Conservation (phyloP, 2,113 vertebrate species). For the Pteropus alecto region DNA sequence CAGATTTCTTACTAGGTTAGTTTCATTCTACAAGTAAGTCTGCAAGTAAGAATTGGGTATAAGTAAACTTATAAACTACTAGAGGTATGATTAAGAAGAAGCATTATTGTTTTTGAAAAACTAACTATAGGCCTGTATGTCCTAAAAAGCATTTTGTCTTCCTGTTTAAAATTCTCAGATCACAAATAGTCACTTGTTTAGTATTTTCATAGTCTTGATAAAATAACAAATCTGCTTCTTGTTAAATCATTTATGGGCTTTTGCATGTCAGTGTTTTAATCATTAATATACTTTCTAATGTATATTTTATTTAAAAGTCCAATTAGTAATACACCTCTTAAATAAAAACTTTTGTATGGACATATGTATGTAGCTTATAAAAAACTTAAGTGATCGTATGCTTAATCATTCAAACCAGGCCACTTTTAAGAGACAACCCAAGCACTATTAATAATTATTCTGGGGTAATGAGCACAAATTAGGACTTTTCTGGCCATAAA, state of each 20-base stretch:
- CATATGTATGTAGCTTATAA: not conserved
- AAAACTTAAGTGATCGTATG: not conserved
- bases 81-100: not conserved
- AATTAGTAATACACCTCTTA: not conserved
- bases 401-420: slow-evolving; percentile 13
- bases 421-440: not conserved
- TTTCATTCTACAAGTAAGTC: slow-evolving; percentile 46
- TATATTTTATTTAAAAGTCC: slow-evolving; percentile 1
- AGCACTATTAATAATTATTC: slow-evolving; percentile 11
- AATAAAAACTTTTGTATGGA: not conserved
- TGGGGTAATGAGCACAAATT: slow-evolving; percentile 3
- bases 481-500: slow-evolving; percentile 33
- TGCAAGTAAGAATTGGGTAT: slow-evolving; percentile 25
- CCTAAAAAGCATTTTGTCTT: slow-evolving; percentile 3
- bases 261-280: not conserved
- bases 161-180: slow-evolving; percentile 24
- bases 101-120: slow-evolving; percentile 14
- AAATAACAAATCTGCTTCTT: not conserved
- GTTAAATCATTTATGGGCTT: not conserved
- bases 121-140: not conserved
- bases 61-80: not conserved
- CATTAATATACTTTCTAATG: not conserved
- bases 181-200: slow-evolving; percentile 1
- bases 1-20: slow-evolving; percentile 64
- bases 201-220: not conserved